Base-by-base conservation (phyloP, 2,113 vertebrate species). In the Spea bombifrons region DNA sequence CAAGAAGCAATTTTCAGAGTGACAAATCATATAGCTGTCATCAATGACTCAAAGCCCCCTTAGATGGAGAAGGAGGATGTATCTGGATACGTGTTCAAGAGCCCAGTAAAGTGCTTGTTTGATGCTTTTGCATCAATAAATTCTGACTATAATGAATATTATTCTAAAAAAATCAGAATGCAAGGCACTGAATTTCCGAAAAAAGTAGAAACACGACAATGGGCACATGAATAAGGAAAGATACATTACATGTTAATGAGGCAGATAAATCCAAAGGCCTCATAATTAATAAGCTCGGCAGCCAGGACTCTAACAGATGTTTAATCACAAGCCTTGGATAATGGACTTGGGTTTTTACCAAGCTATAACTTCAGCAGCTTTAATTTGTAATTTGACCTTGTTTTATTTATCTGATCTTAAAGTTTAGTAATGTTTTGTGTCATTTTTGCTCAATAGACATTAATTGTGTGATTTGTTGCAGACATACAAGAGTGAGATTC, bases 311-410 rank as follows among this genome's bases (percentile, higher is more conserved):
- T 46, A 74, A 74, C 78, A 80, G 78, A 80, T 80, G 78, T 80
- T 80, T 66, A 74, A 74, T 80, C 78, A 74, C 64, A 80, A 74
- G 78, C 7, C 45, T 74, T 57, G 71, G 78, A 80, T 68, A 80
- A 80, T 80, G 53, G 78, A 80, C 57, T 80, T 80, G 78, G 78
- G 71, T 49, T 49, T 46, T 59, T 53, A 80, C 65, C 78, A 80
- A 68, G 46, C 44, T 74, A 5, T 55, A 66, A 67, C 77, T 73
- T 50, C 16, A 80, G 15, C 9, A 50, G 50, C 45, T 7, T 15
- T 68, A 12, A 73, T 52, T 68, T 45, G 52, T 52, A 65, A 68
- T 67, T 66, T 80, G 78, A 80, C 71, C 71, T 68, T 74, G 71
- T 61, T 80, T 67, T 80, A 48, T 72, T 55, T 55, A 64, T 73